A percentile compares a stretch with the other conserved stretches of the same genome.
These are phyloP conservation scores for Eriosoma lanigerum DNA, from an alignment of 1,140 invertebrate species.

Conservation along the genomic window DNA sequence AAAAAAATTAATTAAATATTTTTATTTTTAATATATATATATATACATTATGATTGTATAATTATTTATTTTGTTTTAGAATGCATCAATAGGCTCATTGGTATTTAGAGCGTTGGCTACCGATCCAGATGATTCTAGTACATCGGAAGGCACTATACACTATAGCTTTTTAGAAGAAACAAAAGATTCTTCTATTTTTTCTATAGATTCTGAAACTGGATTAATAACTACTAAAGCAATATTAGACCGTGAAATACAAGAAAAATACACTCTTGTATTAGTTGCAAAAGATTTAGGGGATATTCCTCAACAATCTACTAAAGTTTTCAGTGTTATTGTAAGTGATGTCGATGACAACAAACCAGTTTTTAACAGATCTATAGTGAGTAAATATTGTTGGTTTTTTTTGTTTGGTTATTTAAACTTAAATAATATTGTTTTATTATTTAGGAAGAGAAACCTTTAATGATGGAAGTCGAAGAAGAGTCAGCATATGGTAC, in stretches of 20 bases:
- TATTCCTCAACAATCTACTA: slow-evolving; percentile 73
- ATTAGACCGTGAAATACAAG: slow-evolving; percentile 72
- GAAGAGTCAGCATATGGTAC: slow-evolving; percentile 70
- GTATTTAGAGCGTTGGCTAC: slow-evolving; percentile 77
- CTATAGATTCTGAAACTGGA: slow-evolving; percentile 68
- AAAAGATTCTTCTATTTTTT: slow-evolving; percentile 67
- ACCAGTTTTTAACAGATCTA: slow-evolving; percentile 69
- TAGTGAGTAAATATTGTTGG: slow-evolving; percentile 61
- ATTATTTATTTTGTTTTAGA: slow-evolving; percentile 59
- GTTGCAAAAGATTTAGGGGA: slow-evolving; percentile 73
- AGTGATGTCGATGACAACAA: slow-evolving; percentile 79
- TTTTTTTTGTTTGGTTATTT: neutral
- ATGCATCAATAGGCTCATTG: slow-evolving; percentile 71
- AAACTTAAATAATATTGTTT: neutral
- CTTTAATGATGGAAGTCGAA: slow-evolving; percentile 64
- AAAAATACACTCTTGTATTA: slow-evolving; percentile 73
- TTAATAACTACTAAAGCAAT: slow-evolving; percentile 70
- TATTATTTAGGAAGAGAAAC: slow-evolving; percentile 64
- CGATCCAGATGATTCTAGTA: slow-evolving; percentile 76
- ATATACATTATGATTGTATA: no score
- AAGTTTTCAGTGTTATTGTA: slow-evolving; percentile 67
- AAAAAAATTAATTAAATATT: slow-evolving; percentile 35
- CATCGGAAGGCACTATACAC: slow-evolving; percentile 71
- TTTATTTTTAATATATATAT: no score
- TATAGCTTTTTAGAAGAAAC: slow-evolving; percentile 74